These are phyloP conservation scores for Zaprionus bogoriensis DNA, from an alignment of 2,888 invertebrate genomes.

Conservation along the genomic window DNA sequence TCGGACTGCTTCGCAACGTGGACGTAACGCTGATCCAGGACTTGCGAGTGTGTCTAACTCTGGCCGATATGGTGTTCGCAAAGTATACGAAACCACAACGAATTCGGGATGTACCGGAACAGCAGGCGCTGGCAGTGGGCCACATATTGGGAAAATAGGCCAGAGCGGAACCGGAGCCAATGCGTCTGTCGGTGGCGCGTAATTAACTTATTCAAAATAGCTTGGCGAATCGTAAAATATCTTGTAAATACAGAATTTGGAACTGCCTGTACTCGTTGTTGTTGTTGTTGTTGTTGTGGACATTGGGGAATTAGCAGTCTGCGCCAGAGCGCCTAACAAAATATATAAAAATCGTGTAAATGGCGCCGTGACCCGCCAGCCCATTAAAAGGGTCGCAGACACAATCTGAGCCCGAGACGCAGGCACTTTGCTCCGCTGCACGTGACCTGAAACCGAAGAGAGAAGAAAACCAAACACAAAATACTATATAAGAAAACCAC, in stretches of 20 bases:
- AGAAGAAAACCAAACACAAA: neutral
- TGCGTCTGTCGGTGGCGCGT: neutral
- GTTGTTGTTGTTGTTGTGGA: constrained; percentile 1
- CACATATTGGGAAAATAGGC: neutral
- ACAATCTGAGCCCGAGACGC: constrained; percentile 22
- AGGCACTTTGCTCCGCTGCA: constrained; percentile 51
- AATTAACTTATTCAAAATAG: neutral
- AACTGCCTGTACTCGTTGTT: neutral
- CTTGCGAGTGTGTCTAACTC: neutral
- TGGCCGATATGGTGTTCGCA: neutral
- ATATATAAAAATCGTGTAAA: constrained; percentile 60
- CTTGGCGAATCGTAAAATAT: neutral
- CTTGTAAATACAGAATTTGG: neutral
- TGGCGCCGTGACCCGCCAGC: constrained; percentile 54
- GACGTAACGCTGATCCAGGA: neutral
- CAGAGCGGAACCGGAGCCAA: too few species aligned
- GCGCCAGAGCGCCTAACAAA: constrained; percentile 27
- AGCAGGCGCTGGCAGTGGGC: neutral
- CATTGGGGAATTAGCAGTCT: constrained; percentile 62
- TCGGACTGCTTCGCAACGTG: neutral
- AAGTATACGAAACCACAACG: neutral
- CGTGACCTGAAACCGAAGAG: constrained; percentile 68
- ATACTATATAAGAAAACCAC: constrained; percentile 41
- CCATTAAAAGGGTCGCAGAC: constrained; percentile 74
- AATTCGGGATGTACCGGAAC: neutral